A percentile compares a stretch with the other conserved stretches of the same genome.
Evolutionary conservation across 2,797 vertebrate species (phyloP).

Genomic region (Gorsachius magnificus): DNA sequence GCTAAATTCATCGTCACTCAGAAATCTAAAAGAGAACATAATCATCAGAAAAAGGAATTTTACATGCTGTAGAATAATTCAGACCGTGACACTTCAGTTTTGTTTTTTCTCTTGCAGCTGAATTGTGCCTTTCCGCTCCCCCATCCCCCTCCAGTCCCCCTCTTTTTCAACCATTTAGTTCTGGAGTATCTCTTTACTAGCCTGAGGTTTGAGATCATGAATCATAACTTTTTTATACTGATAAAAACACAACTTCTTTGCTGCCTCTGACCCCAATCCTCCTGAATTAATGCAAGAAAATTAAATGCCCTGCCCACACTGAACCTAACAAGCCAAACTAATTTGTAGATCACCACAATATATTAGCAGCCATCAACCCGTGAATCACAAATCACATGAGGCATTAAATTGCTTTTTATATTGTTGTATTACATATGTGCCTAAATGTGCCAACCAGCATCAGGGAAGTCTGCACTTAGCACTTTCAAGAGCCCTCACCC

Average conservation of each 20-base stretch:
- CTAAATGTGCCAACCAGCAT: conserved; percentile 13
- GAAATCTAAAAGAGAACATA: conserved; percentile 66
- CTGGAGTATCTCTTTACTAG: not conserved
- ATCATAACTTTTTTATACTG: not conserved
- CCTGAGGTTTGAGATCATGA: not conserved
- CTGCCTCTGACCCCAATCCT: not conserved
- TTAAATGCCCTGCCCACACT: not conserved
- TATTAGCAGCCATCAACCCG: not conserved
- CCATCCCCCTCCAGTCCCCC: rapidly evolving
- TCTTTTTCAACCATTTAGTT: not conserved
- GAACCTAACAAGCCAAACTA: conserved; percentile 6
- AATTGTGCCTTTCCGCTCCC: not conserved
- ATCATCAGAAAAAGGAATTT: not conserved
- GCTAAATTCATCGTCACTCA: conserved; percentile 89
- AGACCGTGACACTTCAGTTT: not conserved
- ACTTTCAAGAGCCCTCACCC: conserved; percentile 25
- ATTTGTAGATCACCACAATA: conserved; percentile 12
- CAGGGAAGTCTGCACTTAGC: conserved; percentile 33
- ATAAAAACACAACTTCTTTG: not conserved
- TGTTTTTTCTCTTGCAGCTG: not conserved
- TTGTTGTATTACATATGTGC: not conserved
- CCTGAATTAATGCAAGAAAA: conserved; percentile 21
- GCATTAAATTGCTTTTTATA: conserved; percentile 54
- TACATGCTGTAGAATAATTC: not conserved
- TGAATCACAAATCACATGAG: conserved; percentile 35